These are phyloP conservation scores for Monochamus saltuarius DNA, from an alignment of 1,140 invertebrate genomes.

Conservation along the genomic window DNA sequence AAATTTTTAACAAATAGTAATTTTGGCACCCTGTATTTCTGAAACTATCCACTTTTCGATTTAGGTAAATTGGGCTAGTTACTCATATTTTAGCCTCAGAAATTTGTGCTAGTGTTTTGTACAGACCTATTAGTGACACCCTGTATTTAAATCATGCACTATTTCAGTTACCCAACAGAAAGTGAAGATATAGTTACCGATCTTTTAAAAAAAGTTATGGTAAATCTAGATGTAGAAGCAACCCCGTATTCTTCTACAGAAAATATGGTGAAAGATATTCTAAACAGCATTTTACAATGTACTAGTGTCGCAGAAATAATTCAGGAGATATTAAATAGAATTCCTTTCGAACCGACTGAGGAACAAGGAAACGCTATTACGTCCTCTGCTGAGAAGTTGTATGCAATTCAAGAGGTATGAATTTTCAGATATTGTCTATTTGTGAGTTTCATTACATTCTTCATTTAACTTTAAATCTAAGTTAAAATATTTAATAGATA, in stretches of 20 bases:
- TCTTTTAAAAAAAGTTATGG: constrained; percentile 33
- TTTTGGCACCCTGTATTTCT: no score
- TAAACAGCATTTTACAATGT: constrained; percentile 28
- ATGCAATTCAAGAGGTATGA: constrained; percentile 16
- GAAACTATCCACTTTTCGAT: no score
- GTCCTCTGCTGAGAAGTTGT: constrained; percentile 24
- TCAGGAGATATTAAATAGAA: constrained; percentile 30
- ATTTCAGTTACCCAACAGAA: constrained; percentile 32
- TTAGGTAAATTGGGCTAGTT: no score
- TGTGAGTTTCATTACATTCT: no score
- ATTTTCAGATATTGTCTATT: no score
- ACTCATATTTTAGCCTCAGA: no score
- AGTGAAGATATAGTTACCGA: constrained; percentile 33
- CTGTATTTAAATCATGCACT: not conserved
- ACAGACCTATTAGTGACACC: no score
- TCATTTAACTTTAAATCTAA: no score
- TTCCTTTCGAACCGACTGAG: constrained; percentile 33
- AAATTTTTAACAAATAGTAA: no score
- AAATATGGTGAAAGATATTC: constrained; percentile 26
- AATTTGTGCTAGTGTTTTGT: no score
- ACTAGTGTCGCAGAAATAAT: constrained; percentile 32
- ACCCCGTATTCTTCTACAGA: constrained; percentile 3
- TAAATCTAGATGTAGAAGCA: constrained; percentile 29
- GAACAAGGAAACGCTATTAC: constrained; percentile 33
- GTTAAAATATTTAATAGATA: no score